A percentile compares a stretch with the other conserved stretches of the same genome.
phyloP scores from a whole-genome alignment of 2,113 vertebrate species.

The Leptocoma aspasia region DNA sequence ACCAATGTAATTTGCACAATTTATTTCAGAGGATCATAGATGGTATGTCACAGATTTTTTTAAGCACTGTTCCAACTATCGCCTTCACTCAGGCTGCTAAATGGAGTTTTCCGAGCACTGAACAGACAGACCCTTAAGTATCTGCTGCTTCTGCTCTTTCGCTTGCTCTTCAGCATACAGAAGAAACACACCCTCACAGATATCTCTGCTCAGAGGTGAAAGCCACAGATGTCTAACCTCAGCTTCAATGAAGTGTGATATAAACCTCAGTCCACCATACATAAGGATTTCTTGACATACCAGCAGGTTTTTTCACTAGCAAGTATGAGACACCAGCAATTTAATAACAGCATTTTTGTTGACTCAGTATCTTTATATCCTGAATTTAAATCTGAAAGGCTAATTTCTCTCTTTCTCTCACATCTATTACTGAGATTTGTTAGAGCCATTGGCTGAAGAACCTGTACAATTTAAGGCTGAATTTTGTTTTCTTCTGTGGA shows the following conservation, averaged over 20 bases:
- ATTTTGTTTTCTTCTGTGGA: neutral
- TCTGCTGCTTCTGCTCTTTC: neutral
- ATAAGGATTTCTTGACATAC: neutral
- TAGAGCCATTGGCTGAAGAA: neutral
- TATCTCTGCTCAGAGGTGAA: neutral
- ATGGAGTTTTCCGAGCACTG: neutral
- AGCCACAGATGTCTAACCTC: neutral
- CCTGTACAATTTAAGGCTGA: neutral
- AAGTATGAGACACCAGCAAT: neutral
- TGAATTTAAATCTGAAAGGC: neutral
- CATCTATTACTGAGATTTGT: neutral
- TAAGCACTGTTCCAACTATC: neutral
- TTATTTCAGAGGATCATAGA: neutral
- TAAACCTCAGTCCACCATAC: neutral
- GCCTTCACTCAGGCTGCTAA: neutral
- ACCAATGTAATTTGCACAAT: neutral
- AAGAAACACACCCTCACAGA: neutral
- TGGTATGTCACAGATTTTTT: neutral
- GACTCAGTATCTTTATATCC: neutral
- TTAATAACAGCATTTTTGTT: neutral
- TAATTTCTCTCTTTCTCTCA: neutral
- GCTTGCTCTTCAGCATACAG: neutral
- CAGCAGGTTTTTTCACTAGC: neutral
- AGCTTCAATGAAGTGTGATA: neutral
- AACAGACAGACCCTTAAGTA: neutral